A percentile compares a stretch with the other conserved stretches of the same genome.
Conservation (phyloP, 1,140 invertebrate genomes). For the Elysia chlorotica region DNA sequence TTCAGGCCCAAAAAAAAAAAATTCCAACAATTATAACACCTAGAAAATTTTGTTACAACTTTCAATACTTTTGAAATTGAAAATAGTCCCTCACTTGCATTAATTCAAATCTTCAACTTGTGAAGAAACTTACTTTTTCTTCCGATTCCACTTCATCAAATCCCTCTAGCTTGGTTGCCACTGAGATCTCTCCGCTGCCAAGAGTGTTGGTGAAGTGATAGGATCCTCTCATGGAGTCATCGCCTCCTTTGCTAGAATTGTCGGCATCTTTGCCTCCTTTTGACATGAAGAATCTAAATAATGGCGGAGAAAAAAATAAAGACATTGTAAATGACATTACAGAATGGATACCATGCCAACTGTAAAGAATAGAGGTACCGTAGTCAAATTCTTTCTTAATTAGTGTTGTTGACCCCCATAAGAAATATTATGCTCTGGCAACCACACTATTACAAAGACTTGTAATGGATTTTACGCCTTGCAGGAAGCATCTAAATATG, state of each 20-base stretch:
- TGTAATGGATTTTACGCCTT: neutral
- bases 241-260: neutral
- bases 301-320: neutral
- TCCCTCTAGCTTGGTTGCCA: constrained; percentile 6
- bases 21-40: too few relatives aligned
- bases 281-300: constrained; percentile 17
- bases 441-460: too few relatives aligned
- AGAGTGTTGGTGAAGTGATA: constrained; percentile 12
- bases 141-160: constrained; percentile 14
- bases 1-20: too few relatives aligned
- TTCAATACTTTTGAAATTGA: too few relatives aligned
- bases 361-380: too few relatives aligned
- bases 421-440: too few relatives aligned
- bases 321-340: neutral
- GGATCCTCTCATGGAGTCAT: constrained; percentile 16
- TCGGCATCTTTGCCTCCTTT: constrained; percentile 7
- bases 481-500: neutral
- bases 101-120: too few relatives aligned
- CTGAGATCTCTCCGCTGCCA: neutral
- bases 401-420: too few relatives aligned
- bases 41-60: neutral
- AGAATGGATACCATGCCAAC: too few relatives aligned
- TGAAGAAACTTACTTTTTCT: constrained; percentile 22
- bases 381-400: too few relatives aligned
- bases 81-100: too few relatives aligned